Evolutionary conservation across 92 coral and sea anemone species (phyloP), one percentile per base, ranked within the genome.

Genomic region (Parazoanthus darwini): DNA sequence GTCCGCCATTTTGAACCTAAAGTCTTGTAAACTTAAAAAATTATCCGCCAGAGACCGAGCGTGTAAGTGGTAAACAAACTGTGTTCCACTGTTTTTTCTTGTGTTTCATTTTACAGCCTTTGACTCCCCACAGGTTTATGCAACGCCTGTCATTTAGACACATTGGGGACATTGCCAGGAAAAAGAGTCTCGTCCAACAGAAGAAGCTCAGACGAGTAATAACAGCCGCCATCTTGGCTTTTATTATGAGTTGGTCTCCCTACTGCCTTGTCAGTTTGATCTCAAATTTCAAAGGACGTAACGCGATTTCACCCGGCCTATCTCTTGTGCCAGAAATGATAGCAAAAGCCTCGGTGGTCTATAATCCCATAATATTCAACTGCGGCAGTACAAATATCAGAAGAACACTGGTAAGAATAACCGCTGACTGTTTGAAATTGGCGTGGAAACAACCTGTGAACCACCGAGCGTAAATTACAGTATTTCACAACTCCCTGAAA

Each of bases 241-340:
- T 42, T 23, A 33, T 78, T n/a, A 8, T 78, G 48, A 78, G 81
- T 35, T 78, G 81, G 81, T 44, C 81, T 44, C 81, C 81, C 81
- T 78, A 78, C n/a, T 56, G 81, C 58, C 35, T 44, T 23, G 81
- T 78, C 4, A 78, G 81, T 46, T 44, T 78, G 59, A 46, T 78
- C 39, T 20, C 81, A 5, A 78, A 35, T 9, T 20, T 78, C 23
- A 78, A 23, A 78, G 81, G 81, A 9, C 36, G 48, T 5, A 56
- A 78, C 81, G 58, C 48, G 59, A 43, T 78, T 25, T 29, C 81
- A 9, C 81, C 81, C 7, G 81, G 7, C 33, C 33, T 78, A 15
- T 78, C 42, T 1, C 42, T 39, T 39, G 42, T 39, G 42, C 42
- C 42, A 39, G 42, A 39, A 4, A 2, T 39, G 59, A 78, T 78